These are phyloP conservation scores for Metallyticus violacea DNA, from an alignment of 2,888 invertebrate species.

Conservation along the genomic window DNA sequence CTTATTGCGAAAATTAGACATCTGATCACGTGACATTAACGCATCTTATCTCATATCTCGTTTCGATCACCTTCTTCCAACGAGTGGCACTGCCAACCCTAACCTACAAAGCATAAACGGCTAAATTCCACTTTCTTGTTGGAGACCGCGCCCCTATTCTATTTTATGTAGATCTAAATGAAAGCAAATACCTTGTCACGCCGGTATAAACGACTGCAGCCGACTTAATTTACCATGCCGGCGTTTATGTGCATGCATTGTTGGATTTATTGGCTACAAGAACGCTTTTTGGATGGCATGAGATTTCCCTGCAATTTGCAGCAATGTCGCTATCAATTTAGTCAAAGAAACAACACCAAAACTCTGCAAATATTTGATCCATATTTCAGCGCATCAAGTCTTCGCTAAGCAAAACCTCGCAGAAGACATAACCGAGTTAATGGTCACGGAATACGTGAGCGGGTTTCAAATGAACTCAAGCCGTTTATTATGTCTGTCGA, in stretches of 20 bases:
- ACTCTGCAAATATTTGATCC: background rate
- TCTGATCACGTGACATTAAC: too few relatives aligned
- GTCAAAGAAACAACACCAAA: background rate
- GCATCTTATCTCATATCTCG: too few relatives aligned
- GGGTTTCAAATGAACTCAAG: too few relatives aligned
- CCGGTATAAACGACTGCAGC: too few relatives aligned
- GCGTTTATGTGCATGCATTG: background rate
- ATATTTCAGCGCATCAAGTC: too few relatives aligned
- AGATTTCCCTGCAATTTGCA: background rate
- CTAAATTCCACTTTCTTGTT: too few relatives aligned
- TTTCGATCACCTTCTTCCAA: too few relatives aligned
- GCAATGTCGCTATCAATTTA: background rate
- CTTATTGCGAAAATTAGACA: too few relatives aligned
- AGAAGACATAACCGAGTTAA: background rate
- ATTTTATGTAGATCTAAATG: background rate
- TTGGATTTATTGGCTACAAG: background rate
- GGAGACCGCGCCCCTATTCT: too few relatives aligned
- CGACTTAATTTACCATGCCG: background rate
- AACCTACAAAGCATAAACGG: too few relatives aligned
- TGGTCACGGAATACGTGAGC: background rate
- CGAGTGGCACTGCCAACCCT: too few relatives aligned
- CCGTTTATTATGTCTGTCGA: too few relatives aligned
- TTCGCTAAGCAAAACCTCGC: background rate
- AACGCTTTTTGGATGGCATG: background rate
- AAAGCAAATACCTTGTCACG: background rate